Evolutionary conservation across 2,888 invertebrate species (phyloP), one percentile per base, ranked within the genome.

Genomic region (Campoplex capitator): DNA sequence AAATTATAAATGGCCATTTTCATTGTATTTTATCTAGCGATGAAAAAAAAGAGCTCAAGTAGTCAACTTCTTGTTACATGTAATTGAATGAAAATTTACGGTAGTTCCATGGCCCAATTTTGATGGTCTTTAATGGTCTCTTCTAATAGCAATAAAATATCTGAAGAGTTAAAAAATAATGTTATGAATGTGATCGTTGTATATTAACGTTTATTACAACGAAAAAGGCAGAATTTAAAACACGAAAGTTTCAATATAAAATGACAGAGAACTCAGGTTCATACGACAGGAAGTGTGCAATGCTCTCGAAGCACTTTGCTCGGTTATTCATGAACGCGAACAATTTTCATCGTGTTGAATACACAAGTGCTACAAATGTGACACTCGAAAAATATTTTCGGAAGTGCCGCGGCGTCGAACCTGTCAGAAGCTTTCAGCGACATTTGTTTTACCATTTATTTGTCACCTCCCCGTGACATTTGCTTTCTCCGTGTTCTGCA

Each of bases 371-470:
- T 48, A 76, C 65, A 70, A 85, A 81, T 75, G 54, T 62, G 76
- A 67, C 70, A 76, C 65, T 65, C 58, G 76, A 48, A 3, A 82
- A 75, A 85, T 71, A 76, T 75, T 81, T 51, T 82, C 58, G 54
- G 65, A 84, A 82, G 68, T 87, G 68, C 77, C 28, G 56, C 13
- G 78, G 58, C 70, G 77, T 84, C 82, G 80, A 68, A 75, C 70
- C 73, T 58, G 62, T 51, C 75, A 75, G 56, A 75, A 68, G 83
- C 87, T 87, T 87, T 87, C 83, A 85, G 81, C 51, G 76, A 85
- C 84, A 80, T 85, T 87, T 84, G 83, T 87, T 84, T 78, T 80
- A 68, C 71, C 83, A 76, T 87, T 87, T 87, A 83, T 87, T 85
- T 76, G 76, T 75, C 51, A 48, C 73, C 74, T 76, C 80, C 67